phyloP scores from a whole-genome alignment of 2,113 vertebrate species.

The Xiphophorus maculatus region DNA sequence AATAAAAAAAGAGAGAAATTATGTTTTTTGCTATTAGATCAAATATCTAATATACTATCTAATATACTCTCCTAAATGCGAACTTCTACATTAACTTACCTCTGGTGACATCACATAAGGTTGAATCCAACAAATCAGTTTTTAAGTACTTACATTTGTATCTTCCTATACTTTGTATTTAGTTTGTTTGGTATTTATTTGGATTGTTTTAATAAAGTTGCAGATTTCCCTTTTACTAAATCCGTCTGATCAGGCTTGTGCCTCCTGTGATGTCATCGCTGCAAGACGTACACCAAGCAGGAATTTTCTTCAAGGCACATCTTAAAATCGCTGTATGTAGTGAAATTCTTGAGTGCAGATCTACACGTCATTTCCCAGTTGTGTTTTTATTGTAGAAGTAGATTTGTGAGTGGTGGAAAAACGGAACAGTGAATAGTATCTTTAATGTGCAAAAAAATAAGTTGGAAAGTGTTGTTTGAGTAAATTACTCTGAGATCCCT shows the following conservation, averaged over 20 bases:
- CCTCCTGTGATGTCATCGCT: neutral
- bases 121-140: too few relatives aligned
- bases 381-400: neutral
- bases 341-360: neutral
- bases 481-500: constrained; percentile 73
- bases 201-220: neutral
- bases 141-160: too few relatives aligned
- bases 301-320: neutral
- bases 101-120: too few relatives aligned
- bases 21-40: too few relatives aligned
- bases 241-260: neutral
- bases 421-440: constrained; percentile 20
- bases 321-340: neutral
- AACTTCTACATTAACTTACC: too few relatives aligned
- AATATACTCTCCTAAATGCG: too few relatives aligned
- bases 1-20: too few relatives aligned
- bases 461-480: constrained; percentile 45
- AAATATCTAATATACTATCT: too few relatives aligned
- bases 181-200: neutral
- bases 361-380: neutral
- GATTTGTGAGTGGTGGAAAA: constrained; percentile 41
- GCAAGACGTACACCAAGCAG: too few relatives aligned
- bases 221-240: neutral
- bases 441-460: constrained; percentile 71
- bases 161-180: too few relatives aligned